Base-by-base conservation (phyloP, 2,113 vertebrate genomes). In the Felis chaus region DNA sequence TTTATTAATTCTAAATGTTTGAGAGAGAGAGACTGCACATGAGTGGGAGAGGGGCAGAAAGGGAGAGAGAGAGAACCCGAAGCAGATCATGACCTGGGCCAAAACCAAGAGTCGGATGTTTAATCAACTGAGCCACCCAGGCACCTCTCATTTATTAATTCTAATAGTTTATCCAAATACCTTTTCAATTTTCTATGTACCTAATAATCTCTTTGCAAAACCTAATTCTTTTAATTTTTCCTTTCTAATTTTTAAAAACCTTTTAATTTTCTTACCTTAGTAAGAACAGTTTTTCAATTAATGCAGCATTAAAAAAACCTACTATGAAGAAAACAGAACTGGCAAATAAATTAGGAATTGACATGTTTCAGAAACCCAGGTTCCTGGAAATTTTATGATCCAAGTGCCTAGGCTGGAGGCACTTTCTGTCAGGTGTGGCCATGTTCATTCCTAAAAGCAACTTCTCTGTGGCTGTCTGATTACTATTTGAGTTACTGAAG, bases 331-430 rank as follows among this genome's bases (percentile, higher is more conserved):
- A 83, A 95, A 83, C 14, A 83, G 55, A 95, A 90, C 48, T 21
- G 83, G n/a, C 14, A 95, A 89, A 83, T 76, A 90, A 83, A 95
- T 83, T 74, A 83, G 79, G 21, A 95, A 74, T 27, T 66, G 66
- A 7, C 21, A 74, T 83, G 41, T 74, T 95, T 95, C n/a, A 41
- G 48, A 63, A 69, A 36, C 19, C 27, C 19, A 65, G 36, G 41
- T 90, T 83, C 68, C 39, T 76, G 4, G n/a, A 82, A 50, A 82
- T 89, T 82, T 94, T 89, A 65, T 31, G 12, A 94, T 25, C 33
- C 69, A 82, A 69, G 87, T 63, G 27, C 33, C 86, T 39, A 55
- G 19, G 8, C 41, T 50, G 6, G 55, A 74, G n/a, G n/a, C 18
- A 65, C 41, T 82, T 10, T 87, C 25, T 73, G 33, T 57, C 23